Evolutionary conservation across 1,140 invertebrate genomes (phyloP).

Genomic region (Charaxes varanes): DNA sequence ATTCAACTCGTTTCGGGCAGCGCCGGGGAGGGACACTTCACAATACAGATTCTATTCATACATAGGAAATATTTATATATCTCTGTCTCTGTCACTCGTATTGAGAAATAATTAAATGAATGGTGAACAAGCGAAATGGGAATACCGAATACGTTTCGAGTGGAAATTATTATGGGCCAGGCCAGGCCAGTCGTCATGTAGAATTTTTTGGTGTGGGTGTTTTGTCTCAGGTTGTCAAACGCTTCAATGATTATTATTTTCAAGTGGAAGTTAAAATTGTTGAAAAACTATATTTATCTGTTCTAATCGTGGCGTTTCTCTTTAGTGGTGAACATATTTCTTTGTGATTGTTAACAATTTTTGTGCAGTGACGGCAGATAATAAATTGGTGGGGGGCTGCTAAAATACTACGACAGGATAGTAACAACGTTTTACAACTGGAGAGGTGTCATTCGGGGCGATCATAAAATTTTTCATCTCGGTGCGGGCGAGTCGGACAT

Average conservation of each 20-base stretch:
- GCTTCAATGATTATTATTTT: constrained; percentile 72
- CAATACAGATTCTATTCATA: constrained; percentile 70
- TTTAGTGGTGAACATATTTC: constrained; percentile 41
- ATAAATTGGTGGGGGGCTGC: constrained; percentile 67
- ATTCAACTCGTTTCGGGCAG: constrained; percentile 71
- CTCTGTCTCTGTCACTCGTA: constrained; percentile 56
- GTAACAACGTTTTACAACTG: constrained; percentile 74
- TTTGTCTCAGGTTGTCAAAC: constrained; percentile 71
- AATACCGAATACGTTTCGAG: constrained; percentile 70
- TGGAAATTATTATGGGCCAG: constrained; percentile 71
- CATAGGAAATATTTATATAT: constrained; percentile 69
- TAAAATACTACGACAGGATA: constrained; percentile 74
- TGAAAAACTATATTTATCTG: constrained; percentile 46
- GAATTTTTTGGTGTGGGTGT: constrained; percentile 74
- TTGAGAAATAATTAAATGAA: constrained; percentile 72
- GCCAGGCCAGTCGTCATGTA: constrained; percentile 70
- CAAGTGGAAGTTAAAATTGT: constrained; percentile 63
- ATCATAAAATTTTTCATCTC: constrained; percentile 66
- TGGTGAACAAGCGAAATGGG: constrained; percentile 69
- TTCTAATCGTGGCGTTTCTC: constrained; percentile 37
- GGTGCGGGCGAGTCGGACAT: constrained; percentile 55
- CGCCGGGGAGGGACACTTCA: constrained; percentile 68
- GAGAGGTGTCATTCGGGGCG: constrained; percentile 44
- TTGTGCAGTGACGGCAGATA: constrained; percentile 62
- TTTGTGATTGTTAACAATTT: constrained; percentile 51